phyloP scores from a whole-genome alignment of 2,113 vertebrate species.

The Istiophorus platypterus region DNA sequence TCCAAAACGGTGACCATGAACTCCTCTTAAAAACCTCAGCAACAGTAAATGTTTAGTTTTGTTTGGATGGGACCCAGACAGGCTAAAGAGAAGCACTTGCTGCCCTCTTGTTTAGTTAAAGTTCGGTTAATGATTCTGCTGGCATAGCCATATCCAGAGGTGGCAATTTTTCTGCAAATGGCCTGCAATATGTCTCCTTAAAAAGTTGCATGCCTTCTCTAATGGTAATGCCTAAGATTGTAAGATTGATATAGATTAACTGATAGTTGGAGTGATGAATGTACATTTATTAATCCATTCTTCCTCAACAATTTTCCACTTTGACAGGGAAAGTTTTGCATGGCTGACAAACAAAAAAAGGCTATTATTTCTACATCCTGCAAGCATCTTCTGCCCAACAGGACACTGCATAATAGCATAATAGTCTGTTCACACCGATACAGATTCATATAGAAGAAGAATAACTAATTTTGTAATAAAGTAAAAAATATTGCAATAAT shows the following conservation, averaged over 20 bases:
- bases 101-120: no score
- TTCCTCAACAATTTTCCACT: background rate
- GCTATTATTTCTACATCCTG: background rate
- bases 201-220: background rate
- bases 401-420: rapidly evolving
- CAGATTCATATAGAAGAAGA: background rate
- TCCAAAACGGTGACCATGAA: constrained; percentile 11
- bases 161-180: background rate
- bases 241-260: constrained; percentile 5
- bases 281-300: constrained; percentile 1
- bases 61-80: no score
- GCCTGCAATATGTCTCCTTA: background rate
- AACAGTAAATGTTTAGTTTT: no score
- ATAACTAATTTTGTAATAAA: background rate
- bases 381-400: rapidly evolving
- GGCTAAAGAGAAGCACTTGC: no score
- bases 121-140: no score
- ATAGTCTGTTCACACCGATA: background rate
- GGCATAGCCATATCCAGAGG: background rate
- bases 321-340: background rate
- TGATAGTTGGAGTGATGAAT: constrained; percentile 15
- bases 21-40: no score
- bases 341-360: background rate
- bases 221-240: constrained; percentile 12
- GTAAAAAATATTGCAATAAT: background rate